These are phyloP conservation scores for Callyntrura guangdongensis DNA, from an alignment of 2,888 invertebrate genomes.

Conservation along the genomic window DNA sequence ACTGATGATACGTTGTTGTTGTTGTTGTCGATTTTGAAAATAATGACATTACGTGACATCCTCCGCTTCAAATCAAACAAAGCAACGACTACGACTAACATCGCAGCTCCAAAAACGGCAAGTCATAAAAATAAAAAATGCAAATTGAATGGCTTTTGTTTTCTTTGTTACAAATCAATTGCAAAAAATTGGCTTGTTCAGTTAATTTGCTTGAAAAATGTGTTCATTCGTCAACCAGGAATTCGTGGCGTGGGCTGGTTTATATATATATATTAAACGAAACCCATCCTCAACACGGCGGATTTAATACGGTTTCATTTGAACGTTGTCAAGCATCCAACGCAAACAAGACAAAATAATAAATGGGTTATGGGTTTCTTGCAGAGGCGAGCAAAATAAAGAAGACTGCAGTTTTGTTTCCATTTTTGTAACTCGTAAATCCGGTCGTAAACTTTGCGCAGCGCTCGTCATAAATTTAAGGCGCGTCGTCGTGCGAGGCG, in stretches of 20 bases:
- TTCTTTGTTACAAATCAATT: not conserved
- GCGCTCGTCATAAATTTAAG: not conserved
- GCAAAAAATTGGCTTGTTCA: not conserved
- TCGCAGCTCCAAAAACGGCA: not conserved
- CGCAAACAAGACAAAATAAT: too few relatives aligned
- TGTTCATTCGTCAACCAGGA: too few relatives aligned
- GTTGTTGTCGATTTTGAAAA: not conserved
- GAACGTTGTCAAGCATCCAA: not conserved
- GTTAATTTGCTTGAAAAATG: not conserved
- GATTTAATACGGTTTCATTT: too few relatives aligned
- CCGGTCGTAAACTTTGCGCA: not conserved
- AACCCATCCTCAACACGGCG: too few relatives aligned
- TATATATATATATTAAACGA: not conserved
- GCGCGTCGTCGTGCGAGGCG: not conserved
- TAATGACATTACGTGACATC: constrained; percentile 16
- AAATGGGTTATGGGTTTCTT: too few relatives aligned
- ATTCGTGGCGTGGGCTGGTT: not conserved
- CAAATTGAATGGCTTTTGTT: constrained; percentile 54
- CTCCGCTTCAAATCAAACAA: not conserved
- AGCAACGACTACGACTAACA: too few relatives aligned
- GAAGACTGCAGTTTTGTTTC: constrained; percentile 13
- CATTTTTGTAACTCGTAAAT: constrained; percentile 62
- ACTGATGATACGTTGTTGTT: not conserved
- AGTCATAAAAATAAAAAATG: constrained; percentile 58
- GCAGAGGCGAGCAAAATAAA: not conserved